Conservation (phyloP, 2,113 vertebrate genomes). For the Rostratula benghalensis region DNA sequence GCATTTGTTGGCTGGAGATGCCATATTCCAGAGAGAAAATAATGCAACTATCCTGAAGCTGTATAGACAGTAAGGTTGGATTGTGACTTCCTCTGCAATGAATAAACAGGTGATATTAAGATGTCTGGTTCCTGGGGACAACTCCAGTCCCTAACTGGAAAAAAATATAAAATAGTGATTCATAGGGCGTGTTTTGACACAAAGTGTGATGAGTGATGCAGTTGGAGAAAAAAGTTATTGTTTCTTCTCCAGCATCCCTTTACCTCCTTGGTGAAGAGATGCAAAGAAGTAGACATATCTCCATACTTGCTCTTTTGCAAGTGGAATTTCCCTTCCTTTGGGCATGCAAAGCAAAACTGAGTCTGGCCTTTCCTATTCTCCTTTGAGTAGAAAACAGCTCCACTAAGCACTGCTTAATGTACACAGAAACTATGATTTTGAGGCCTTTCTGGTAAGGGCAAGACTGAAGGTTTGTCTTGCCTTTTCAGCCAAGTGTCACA, state of each 20-base stretch:
- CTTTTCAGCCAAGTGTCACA: constrained; percentile 18
- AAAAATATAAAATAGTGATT: neutral
- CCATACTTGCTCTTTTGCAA: neutral
- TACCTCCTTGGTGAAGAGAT: neutral
- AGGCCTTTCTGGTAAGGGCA: neutral
- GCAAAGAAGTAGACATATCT: neutral
- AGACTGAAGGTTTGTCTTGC: neutral
- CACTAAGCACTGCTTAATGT: neutral
- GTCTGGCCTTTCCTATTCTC: neutral
- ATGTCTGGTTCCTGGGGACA: neutral
- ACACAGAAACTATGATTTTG: neutral
- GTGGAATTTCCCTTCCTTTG: neutral
- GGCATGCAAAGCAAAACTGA: neutral
- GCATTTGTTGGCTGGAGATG: neutral
- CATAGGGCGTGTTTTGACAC: neutral
- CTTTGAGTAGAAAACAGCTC: neutral
- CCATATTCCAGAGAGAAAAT: neutral
- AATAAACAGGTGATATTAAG: neutral
- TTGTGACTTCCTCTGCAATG: neutral
- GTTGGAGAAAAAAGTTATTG: neutral
- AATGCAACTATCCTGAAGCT: neutral
- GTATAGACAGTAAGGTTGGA: neutral
- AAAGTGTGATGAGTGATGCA: neutral
- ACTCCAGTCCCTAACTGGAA: neutral
- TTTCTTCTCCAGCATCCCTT: neutral